phyloP scores from a whole-genome alignment of 1,140 invertebrate species.

The Conus ventricosus region DNA sequence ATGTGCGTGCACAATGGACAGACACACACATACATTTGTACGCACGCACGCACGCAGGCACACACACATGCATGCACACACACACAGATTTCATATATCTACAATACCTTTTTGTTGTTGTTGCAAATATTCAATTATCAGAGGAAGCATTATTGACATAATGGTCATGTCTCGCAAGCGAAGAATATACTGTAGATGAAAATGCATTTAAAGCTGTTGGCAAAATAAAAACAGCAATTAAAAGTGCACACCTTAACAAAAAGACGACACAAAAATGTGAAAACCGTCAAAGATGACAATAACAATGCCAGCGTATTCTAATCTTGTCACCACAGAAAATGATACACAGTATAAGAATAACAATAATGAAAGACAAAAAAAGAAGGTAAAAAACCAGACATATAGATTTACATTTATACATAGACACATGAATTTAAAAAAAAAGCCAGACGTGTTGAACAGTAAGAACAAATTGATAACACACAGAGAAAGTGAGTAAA shows the following conservation, averaged over 20 bases:
- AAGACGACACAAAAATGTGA: not conserved
- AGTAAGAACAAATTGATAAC: not conserved
- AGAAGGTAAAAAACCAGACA: not conserved
- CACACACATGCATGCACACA: too few species aligned
- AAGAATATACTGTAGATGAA: too few species aligned
- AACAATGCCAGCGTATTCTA: not conserved
- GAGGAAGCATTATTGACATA: too few species aligned
- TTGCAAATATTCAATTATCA: too few species aligned
- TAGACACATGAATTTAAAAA: not conserved
- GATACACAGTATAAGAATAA: not conserved
- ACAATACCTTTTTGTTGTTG: too few species aligned
- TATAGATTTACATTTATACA: not conserved
- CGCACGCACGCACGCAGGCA: not conserved
- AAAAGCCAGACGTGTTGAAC: not conserved
- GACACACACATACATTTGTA: not conserved
- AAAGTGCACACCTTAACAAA: not conserved
- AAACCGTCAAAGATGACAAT: not conserved
- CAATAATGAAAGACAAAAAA: not conserved
- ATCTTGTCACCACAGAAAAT: not conserved
- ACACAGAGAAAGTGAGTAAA: not conserved
- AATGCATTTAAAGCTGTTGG: too few species aligned
- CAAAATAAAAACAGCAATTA: not conserved
- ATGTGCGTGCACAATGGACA: not conserved
- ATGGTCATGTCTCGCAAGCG: too few species aligned
- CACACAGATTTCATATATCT: too few species aligned